Base-by-base conservation (phyloP, 2,113 vertebrate genomes). In the Antigone vipio region DNA sequence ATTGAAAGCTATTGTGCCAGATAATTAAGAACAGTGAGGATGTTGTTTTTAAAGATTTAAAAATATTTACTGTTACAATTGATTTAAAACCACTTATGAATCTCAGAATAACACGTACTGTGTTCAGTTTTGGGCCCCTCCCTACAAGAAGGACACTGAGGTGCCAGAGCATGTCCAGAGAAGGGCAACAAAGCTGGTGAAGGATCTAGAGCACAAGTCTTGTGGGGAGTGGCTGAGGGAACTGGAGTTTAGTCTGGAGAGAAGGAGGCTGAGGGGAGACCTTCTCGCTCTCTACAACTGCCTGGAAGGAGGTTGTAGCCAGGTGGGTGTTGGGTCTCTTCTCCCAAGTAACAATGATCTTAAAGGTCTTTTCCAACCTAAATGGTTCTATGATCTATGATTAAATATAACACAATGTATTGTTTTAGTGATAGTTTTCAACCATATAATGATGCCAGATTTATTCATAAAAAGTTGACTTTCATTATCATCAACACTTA, bases 391-490 rank as follows among this genome's bases (percentile, higher is more conserved):
- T 30, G 19, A 64, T 21, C 30, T 67, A 42, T 9, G 35, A 64
- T 79, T 79, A 30, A 20, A 35, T 29, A 11, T 18, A 67, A 40
- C 4, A 38, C 0, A 0, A 19, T 3, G 3, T 34, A 52, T 6
- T 1, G 2, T 4, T 89, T 91, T 55, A 64, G 15, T 50, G 26
- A 72, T 30, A 20, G 47, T 89, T 92, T 5, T 52, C 21, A 67
- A 49, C 16, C 13, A 17, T 27, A 32, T 2, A 66, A 6, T 15
- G 29, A n/a, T 50, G 4, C 9, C 50, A 42, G n/a, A 67, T 58
- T 77, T 73, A 77, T 77, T 88, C 3, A 32, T 40, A 52, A 19
- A 71, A 75, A 42, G 3, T 3, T 85, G 15, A 1, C 4, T 82
- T 94, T 78, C 9, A 5, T 67, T 64, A 27, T 32, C 2, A 0